These are phyloP conservation scores for Bellardia bayeri DNA, from an alignment of 2,888 invertebrate genomes.

Conservation along the genomic window DNA sequence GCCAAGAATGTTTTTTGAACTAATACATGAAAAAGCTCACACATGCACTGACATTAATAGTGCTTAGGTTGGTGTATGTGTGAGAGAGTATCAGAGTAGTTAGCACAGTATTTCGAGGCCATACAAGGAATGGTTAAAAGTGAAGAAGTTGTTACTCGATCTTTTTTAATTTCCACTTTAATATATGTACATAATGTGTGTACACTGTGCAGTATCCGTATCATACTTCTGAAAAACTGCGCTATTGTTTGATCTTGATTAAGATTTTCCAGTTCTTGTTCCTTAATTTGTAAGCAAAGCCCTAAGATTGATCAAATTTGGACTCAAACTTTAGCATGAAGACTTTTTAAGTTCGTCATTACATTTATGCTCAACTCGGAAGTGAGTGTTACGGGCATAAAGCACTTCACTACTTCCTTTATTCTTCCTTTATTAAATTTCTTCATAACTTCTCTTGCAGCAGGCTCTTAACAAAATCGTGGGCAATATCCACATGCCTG, in stretches of 20 bases:
- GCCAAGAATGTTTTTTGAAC: constrained; percentile 57
- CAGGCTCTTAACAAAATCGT: constrained; percentile 82
- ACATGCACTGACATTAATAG: neutral
- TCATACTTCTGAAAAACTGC: no score
- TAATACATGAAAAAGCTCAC: constrained; percentile 58
- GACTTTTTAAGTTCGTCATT: constrained; percentile 78
- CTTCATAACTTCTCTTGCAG: constrained; percentile 82
- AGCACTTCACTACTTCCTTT: constrained; percentile 80
- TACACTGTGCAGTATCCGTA: no score
- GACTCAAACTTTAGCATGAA: no score
- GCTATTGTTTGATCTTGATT: no score
- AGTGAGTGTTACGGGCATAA: constrained; percentile 81
- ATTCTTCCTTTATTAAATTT: constrained; percentile 78
- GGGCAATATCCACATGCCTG: constrained; percentile 82
- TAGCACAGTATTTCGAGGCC: neutral
- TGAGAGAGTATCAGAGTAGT: neutral
- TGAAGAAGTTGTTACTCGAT: neutral
- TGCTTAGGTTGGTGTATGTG: neutral
- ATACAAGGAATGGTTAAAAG: neutral
- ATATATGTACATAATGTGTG: no score
- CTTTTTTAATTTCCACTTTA: no score
- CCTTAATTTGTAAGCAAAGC: no score
- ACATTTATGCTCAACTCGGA: constrained; percentile 81
- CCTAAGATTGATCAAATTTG: no score
- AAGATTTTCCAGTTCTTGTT: no score